Conservation (phyloP, 2,113 vertebrate genomes). For the Cercopithecus mona region DNA sequence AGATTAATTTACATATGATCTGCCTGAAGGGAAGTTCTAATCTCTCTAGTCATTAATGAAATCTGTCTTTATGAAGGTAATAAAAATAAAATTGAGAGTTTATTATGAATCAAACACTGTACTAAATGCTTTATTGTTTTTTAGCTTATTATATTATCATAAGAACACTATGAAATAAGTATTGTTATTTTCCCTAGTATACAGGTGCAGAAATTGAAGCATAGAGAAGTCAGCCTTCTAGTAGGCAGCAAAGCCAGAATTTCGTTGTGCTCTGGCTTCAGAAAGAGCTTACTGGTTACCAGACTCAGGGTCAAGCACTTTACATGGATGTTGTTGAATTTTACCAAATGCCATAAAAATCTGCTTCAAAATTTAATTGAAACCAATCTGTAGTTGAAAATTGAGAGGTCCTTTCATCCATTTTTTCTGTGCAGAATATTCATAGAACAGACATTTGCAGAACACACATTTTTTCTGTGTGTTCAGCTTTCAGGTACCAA, state of each 20-base stretch:
- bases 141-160: background rate
- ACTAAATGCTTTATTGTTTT: background rate
- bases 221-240: background rate
- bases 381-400: background rate
- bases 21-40: background rate
- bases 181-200: background rate
- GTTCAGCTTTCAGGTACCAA: background rate
- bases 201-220: background rate
- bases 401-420: background rate
- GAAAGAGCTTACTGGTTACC: background rate
- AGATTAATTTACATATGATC: background rate
- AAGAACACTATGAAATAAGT: background rate
- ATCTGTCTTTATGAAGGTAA: background rate
- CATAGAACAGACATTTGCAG: too few relatives aligned
- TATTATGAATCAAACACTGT: background rate
- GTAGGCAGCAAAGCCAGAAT: background rate
- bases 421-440: too few relatives aligned
- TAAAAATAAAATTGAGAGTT: slow-evolving; percentile 13
- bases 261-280: background rate
- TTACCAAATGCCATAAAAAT: slow-evolving; percentile 1
- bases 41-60: background rate
- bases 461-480: background rate
- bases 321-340: background rate
- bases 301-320: background rate
- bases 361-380: background rate